These are phyloP conservation scores for Drosophila serrata DNA, from an alignment of 1,140 invertebrate genomes.

Conservation along the genomic window DNA sequence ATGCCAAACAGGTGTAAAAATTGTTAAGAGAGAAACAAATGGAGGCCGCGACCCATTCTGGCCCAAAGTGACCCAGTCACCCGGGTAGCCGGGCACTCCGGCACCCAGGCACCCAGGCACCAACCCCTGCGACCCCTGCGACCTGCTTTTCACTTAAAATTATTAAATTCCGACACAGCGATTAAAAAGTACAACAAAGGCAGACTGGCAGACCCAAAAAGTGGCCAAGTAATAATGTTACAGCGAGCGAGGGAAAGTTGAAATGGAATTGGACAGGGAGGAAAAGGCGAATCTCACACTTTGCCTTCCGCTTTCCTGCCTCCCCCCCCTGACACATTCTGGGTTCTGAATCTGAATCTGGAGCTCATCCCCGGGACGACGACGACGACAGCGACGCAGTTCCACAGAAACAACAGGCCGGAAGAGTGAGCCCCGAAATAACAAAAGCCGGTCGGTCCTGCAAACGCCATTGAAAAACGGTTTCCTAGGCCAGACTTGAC, in stretches of 20 bases:
- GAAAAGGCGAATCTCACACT: constrained; percentile 7
- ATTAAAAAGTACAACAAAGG: constrained; percentile 51
- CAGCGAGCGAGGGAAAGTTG: constrained; percentile 38
- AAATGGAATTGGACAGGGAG: constrained; percentile 60
- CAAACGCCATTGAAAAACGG: constrained; percentile 41
- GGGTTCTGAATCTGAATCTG: not conserved
- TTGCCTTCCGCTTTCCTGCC: not conserved
- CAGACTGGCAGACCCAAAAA: constrained; percentile 16
- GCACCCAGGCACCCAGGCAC: not conserved
- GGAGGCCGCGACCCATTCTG: constrained; percentile 3
- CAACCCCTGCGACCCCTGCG: constrained; percentile 1
- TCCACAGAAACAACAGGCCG: constrained; percentile 11
- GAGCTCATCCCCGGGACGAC: constrained; percentile 8
- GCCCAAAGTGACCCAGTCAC: constrained; percentile 1
- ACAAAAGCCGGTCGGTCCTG: constrained; percentile 36
- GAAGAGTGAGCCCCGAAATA: constrained; percentile 22
- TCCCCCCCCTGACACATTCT: constrained; percentile 1
- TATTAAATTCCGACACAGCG: constrained; percentile 67
- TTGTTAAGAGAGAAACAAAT: constrained; percentile 50
- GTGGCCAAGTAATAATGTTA: constrained; percentile 24
- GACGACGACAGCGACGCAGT: not conserved
- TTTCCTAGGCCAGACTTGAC: constrained; percentile 39
- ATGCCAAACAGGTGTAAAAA: constrained; percentile 57
- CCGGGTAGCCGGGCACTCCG: not conserved
- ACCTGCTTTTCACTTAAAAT: constrained; percentile 64